These are phyloP conservation scores for Lasioglossum lativentre DNA, from an alignment of 2,888 invertebrate species.

Conservation along the genomic window DNA sequence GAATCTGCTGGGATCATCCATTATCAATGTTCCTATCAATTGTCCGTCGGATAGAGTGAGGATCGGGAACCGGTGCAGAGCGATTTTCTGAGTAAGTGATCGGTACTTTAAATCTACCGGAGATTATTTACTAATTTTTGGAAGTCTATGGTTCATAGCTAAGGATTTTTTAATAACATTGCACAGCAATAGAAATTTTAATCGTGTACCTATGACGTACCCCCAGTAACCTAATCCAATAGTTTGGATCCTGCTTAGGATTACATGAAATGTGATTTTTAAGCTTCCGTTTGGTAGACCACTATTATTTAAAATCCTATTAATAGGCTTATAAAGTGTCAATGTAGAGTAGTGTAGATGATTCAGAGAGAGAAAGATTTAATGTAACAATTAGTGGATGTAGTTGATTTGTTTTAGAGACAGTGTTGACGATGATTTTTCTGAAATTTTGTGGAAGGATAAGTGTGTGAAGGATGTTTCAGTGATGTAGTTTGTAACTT, in stretches of 20 bases:
- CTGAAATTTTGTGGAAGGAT: neutral
- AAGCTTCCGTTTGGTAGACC: neutral
- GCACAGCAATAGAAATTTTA: neutral
- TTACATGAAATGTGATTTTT: neutral
- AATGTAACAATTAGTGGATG: neutral
- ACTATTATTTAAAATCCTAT: neutral
- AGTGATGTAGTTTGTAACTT: neutral
- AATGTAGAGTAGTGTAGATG: neutral
- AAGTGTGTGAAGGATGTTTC: neutral
- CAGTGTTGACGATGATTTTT: neutral
- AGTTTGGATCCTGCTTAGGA: neutral
- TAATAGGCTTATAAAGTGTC: neutral
- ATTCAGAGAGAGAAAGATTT: neutral
- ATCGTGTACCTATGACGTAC: neutral
- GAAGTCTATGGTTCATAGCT: neutral
- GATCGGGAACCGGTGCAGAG: slow-evolving; percentile 78
- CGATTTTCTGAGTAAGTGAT: slow-evolving; percentile 75
- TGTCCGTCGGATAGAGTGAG: slow-evolving; percentile 76
- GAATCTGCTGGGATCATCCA: too few relatives aligned
- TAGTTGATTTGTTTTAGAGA: neutral
- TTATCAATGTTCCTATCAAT: slow-evolving; percentile 76
- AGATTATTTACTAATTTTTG: neutral
- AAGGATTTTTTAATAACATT: neutral
- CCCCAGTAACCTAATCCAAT: neutral
- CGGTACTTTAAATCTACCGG: neutral